Percentiles rank a stretch among this genome's conserved stretches.
These are phyloP conservation scores for Tringa solitaria DNA, from an alignment of 2,113 vertebrate species.

Conservation along the genomic window DNA sequence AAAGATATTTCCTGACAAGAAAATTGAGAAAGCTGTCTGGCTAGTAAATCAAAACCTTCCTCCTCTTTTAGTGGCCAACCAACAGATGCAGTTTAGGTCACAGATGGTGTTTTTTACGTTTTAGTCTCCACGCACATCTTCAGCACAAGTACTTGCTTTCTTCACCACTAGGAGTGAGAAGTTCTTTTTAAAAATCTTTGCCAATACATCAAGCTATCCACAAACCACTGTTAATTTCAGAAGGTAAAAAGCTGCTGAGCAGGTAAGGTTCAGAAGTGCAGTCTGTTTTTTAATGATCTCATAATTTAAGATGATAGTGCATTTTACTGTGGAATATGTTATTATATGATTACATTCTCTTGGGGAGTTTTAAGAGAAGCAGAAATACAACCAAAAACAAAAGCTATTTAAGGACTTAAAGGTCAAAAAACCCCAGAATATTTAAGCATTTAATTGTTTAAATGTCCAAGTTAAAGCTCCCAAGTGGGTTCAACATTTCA, in stretches of 20 bases:
- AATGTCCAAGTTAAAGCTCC: not conserved
- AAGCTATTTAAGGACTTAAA: not conserved
- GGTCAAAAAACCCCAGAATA: not conserved
- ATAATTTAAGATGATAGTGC: not conserved
- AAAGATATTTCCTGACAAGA: slow-evolving; percentile 76
- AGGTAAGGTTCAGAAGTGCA: not conserved
- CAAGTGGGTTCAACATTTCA: not conserved
- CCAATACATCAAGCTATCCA: not conserved
- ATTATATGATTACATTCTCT: not conserved
- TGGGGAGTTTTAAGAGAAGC: not conserved
- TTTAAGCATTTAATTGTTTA: not conserved
- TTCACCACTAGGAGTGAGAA: not conserved
- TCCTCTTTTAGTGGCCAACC: slow-evolving; percentile 56
- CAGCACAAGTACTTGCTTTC: slow-evolving; percentile 8
- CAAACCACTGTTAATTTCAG: not conserved
- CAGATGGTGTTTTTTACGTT: slow-evolving; percentile 49
- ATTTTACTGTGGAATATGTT: not conserved
- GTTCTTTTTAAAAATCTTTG: not conserved
- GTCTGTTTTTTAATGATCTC: not conserved
- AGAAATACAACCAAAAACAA: not conserved
- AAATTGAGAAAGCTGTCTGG: slow-evolving; percentile 71
- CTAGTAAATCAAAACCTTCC: slow-evolving; percentile 70
- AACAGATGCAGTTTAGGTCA: slow-evolving; percentile 59
- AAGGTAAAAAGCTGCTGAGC: not conserved
- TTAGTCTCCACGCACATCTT: slow-evolving; percentile 15